Percentiles rank a stretch among this genome's conserved stretches.
phyloP scores from a whole-genome alignment of 1,140 invertebrate species.

The Drosophila eugracilis region DNA sequence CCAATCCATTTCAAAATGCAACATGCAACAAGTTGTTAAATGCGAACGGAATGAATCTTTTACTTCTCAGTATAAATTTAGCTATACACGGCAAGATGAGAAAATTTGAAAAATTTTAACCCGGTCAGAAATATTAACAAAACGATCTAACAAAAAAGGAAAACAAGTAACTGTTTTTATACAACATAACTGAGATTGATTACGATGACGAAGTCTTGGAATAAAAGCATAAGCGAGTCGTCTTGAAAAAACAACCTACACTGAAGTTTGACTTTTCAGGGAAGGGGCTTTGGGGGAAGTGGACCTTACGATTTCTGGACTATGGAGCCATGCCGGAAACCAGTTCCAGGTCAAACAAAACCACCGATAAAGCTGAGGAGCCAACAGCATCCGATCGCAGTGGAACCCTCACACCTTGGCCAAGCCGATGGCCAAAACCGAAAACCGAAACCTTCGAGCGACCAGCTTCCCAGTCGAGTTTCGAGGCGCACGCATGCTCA shows the following conservation, averaged over 20 bases:
- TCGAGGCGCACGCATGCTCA: constrained; percentile 72
- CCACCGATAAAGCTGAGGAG: constrained; percentile 27
- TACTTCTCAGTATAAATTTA: constrained; percentile 80
- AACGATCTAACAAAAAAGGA: constrained; percentile 10
- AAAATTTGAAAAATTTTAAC: constrained; percentile 60
- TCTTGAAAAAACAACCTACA: constrained; percentile 45
- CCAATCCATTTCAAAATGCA: constrained; percentile 41
- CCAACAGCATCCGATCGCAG: constrained; percentile 21
- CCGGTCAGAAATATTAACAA: constrained; percentile 74
- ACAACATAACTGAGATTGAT: constrained; percentile 73
- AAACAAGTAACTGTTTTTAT: constrained; percentile 68
- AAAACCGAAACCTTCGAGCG: constrained; percentile 30
- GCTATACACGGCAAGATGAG: constrained; percentile 63
- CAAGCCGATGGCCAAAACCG: constrained; percentile 16
- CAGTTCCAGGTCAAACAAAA: constrained; percentile 60
- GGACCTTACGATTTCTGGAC: constrained; percentile 12
- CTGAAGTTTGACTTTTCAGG: constrained; percentile 24
- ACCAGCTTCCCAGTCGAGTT: constrained; percentile 69
- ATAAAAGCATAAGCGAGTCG: constrained; percentile 73
- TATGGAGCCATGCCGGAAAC: constrained; percentile 42
- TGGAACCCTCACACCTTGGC: constrained; percentile 45
- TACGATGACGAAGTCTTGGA: constrained; percentile 72
- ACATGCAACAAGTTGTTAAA: constrained; percentile 66
- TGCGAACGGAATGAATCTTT: constrained; percentile 70
- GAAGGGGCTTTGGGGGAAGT: not conserved